Base-by-base conservation (phyloP, 2,797 vertebrate genomes). In the Holocentrus rufus region DNA sequence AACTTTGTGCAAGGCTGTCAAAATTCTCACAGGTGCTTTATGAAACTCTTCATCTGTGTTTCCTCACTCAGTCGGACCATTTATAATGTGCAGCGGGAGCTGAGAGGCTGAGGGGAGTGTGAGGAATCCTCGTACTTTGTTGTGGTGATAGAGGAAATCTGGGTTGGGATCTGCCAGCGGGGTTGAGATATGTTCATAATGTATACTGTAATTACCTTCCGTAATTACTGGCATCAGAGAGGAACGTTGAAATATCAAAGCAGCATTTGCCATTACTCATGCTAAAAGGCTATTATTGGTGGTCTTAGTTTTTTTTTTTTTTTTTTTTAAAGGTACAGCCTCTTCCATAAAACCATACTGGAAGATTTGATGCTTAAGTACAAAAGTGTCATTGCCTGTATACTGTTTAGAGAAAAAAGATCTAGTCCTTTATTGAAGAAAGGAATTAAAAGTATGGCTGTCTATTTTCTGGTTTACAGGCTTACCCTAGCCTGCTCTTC, bases 191-290 rank as follows among this genome's bases (percentile, higher is more conserved):
- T 49, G 61, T 69, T 80, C 49, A 79, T 80, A 69, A 83, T 63
- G 50, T 56, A 42, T 58, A 62, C 81, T 78, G 80, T 87, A 85
- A 90, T 91, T 90, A 79, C 42, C 17, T 27, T 64, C 47, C 46
- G 20, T 83, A 86, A 90, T 88, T 80, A 86, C 78, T 83, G 78
- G 66, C 63, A 77, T 86, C 55, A 52, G 60, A 77, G 59, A 23
- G 15, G 65, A 73, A 75, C 74, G 57, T 20, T 39, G 44, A 79
- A 73, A 75, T 76, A 76, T 80, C 66, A 87, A 80, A 76, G 82
- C 76, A 25, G 70, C 31, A 53, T 81, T 81, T 76, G 15, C 59
- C 77, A 69, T 80, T 50, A 66, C 61, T 69, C 4, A 0, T 66
- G 62, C 58, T 62, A 63, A 27, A 59, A 52, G 63, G 50, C 58